These are phyloP conservation scores for Aphis craccivora DNA, from an alignment of 1,140 invertebrate species.

Conservation along the genomic window DNA sequence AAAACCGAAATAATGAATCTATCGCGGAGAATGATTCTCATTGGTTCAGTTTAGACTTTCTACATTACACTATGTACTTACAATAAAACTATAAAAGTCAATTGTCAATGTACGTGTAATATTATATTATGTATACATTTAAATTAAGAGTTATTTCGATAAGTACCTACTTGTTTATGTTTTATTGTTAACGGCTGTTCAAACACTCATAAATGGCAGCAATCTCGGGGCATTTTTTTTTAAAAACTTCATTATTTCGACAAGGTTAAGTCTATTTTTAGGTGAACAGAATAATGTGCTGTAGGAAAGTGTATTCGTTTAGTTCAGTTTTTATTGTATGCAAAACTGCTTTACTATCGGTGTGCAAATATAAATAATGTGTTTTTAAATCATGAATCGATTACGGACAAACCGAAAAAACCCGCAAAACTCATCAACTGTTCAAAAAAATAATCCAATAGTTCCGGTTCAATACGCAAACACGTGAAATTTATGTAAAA, in stretches of 20 bases:
- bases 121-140: background rate
- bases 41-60: background rate
- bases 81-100: no score
- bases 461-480: background rate
- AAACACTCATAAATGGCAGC: background rate
- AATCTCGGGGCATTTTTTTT: background rate
- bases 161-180: background rate
- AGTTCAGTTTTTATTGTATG: background rate
- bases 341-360: background rate
- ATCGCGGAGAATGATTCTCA: background rate
- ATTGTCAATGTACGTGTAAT: background rate
- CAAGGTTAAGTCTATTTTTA: background rate
- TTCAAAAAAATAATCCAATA: conserved; percentile 2
- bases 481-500: background rate
- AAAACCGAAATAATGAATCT: background rate
- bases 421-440: conserved; percentile 1
- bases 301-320: background rate
- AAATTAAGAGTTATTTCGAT: background rate
- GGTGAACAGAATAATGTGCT: background rate
- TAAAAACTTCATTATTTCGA: background rate
- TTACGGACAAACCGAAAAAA: background rate
- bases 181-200: background rate
- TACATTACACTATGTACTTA: background rate
- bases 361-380: background rate
- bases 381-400: conserved; percentile 11